Evolutionary conservation across 1,140 invertebrate species (phyloP).

Genomic region (Condylostylus longicornis): DNA sequence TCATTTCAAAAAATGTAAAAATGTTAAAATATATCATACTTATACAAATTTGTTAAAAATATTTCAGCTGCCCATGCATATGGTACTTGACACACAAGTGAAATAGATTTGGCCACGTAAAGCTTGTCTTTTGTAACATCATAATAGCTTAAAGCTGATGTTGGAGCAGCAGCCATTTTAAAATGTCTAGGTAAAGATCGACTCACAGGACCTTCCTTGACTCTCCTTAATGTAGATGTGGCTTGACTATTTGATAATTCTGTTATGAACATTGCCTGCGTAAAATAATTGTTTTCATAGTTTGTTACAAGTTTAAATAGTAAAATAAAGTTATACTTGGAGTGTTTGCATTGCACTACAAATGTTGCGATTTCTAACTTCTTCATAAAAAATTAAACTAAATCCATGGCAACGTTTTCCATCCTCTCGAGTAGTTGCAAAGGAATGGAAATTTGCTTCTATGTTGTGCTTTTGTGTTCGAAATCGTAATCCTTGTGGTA

Average conservation of each 20-base stretch:
- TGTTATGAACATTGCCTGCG: constrained; percentile 76
- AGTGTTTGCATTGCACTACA: constrained; percentile 88
- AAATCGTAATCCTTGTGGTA: constrained; percentile 86
- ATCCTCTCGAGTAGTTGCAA: constrained; percentile 93
- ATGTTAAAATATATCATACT: constrained; percentile 36
- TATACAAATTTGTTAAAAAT: constrained; percentile 76
- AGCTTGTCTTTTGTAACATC: constrained; percentile 85
- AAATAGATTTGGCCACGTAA: constrained; percentile 89
- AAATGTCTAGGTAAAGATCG: constrained; percentile 75
- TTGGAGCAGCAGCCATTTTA: constrained; percentile 59
- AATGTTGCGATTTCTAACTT: constrained; percentile 80
- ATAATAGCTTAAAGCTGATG: constrained; percentile 69
- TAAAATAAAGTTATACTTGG: constrained; percentile 41
- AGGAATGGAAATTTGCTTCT: constrained; percentile 86
- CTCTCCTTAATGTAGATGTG: constrained; percentile 41
- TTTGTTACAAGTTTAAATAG: constrained; percentile 3
- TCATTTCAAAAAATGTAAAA: neutral
- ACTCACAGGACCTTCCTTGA: constrained; percentile 42
- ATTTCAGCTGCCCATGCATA: constrained; percentile 71
- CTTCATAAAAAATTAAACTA: constrained; percentile 88
- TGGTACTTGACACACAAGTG: constrained; percentile 76
- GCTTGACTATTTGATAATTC: constrained; percentile 70
- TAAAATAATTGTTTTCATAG: constrained; percentile 13
- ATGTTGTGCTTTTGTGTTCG: constrained; percentile 84
- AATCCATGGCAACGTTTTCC: constrained; percentile 87